phyloP scores from a whole-genome alignment of 1,140 invertebrate genomes.

The Drosophila kikkawai region DNA sequence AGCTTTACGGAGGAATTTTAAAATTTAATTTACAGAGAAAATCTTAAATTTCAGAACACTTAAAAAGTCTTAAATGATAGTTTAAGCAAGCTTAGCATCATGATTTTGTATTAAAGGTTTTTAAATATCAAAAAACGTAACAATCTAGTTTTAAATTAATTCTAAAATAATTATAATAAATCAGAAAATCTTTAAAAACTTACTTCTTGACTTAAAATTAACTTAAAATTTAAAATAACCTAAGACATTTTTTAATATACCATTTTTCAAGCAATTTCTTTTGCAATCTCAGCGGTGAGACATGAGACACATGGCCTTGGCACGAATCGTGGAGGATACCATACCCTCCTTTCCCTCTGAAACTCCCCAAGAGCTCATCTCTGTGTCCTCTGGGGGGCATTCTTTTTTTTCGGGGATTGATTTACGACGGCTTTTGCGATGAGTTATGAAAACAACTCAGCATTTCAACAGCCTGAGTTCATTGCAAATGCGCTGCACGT shows the following conservation, averaged over 20 bases:
- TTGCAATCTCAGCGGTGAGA: slow-evolving; percentile 5
- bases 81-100: background rate
- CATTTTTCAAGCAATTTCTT: background rate
- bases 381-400: slow-evolving; percentile 9
- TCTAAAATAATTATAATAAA: background rate
- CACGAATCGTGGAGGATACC: slow-evolving; percentile 42
- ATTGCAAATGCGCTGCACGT: slow-evolving; percentile 53
- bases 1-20: background rate
- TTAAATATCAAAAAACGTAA: background rate
- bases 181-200: background rate
- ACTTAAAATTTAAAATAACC: background rate
- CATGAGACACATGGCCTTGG: slow-evolving; percentile 42
- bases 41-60: background rate
- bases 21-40: background rate
- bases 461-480: slow-evolving; percentile 32
- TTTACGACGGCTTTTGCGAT: slow-evolving; percentile 58
- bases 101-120: no score
- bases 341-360: background rate
- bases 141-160: background rate
- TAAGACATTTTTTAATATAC: no score
- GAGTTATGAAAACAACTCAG: slow-evolving; percentile 66
- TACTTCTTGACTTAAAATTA: background rate
- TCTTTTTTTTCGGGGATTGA: slow-evolving; percentile 55
- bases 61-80: background rate
- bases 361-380: slow-evolving; percentile 20